Evolutionary conservation across 2,113 vertebrate species (phyloP).

Genomic region (Chitala chitala): DNA sequence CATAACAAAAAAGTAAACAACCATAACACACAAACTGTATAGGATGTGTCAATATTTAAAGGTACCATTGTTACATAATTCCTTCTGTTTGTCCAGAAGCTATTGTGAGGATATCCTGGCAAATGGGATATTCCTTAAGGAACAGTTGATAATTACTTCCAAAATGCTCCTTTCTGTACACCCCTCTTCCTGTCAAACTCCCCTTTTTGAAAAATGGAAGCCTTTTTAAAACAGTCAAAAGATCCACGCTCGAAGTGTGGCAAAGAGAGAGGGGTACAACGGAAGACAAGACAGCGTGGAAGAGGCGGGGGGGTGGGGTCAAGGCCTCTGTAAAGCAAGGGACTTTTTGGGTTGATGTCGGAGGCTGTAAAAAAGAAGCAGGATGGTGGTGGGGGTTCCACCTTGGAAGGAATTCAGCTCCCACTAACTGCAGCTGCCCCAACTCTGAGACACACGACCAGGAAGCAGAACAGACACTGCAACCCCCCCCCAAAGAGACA

Average conservation of each 20-base stretch:
- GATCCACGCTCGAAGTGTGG: no score
- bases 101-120: slow-evolving; percentile 15
- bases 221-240: no score
- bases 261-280: no score
- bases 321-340: no score
- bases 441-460: not conserved
- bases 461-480: slow-evolving; percentile 15
- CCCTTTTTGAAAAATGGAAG: no score
- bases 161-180: not conserved
- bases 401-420: not conserved
- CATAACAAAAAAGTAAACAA: not conserved
- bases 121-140: not conserved
- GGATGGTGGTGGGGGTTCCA: not conserved
- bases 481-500: not conserved
- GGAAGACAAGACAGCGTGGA: no score
- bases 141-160: not conserved
- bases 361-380: no score
- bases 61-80: no score
- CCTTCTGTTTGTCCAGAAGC: not conserved
- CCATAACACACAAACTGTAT: not conserved
- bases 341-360: no score
- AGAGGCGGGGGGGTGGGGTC: no score
- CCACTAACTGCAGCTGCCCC: not conserved
- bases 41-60: no score
- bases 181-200: slow-evolving; percentile 18